phyloP scores from a whole-genome alignment of 2,888 invertebrate species.

The Eugnorisma glareosa region DNA sequence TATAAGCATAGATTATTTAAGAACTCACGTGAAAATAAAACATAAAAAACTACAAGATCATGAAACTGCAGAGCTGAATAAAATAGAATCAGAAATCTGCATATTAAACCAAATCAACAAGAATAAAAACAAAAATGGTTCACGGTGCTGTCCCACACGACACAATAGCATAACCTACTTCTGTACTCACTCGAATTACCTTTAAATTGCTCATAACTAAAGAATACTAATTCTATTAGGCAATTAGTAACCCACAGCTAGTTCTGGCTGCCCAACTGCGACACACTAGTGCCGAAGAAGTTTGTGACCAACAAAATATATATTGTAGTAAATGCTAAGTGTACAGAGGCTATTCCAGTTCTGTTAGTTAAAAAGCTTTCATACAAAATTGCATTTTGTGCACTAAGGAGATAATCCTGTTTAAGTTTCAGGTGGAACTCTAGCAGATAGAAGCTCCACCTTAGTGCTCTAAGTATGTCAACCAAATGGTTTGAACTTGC shows the following conservation, averaged over 20 bases:
- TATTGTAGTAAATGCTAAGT: conserved; percentile 31
- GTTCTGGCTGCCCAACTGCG: conserved; percentile 57
- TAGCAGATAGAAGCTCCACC: conserved; percentile 32
- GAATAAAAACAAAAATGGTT: conserved; percentile 29
- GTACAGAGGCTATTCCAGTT: conserved; percentile 33
- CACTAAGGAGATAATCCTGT: conserved; percentile 47
- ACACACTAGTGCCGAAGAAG: conserved; percentile 32
- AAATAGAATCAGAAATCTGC: conserved; percentile 18
- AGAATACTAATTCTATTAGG: conserved; percentile 17
- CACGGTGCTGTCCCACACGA: conserved; percentile 79
- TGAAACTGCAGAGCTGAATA: conserved; percentile 36
- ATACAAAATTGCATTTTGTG: conserved; percentile 50
- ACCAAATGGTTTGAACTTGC: conserved; percentile 55
- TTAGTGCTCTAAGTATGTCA: conserved; percentile 55
- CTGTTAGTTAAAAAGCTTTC: conserved; percentile 49
- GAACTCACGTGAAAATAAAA: conserved; percentile 15
- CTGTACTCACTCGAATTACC: conserved; percentile 47
- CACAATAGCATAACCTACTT: conserved; percentile 66
- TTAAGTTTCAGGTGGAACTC: conserved; percentile 26
- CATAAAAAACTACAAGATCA: conserved; percentile 30
- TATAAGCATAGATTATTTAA: conserved; percentile 3
- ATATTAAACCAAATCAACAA: conserved; percentile 22
- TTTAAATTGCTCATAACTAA: conserved; percentile 29
- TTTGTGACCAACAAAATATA: conserved; percentile 42
- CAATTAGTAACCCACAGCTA: conserved; percentile 43